Evolutionary conservation across 1,140 invertebrate genomes (phyloP).

Genomic region (Vanessa tameamea): DNA sequence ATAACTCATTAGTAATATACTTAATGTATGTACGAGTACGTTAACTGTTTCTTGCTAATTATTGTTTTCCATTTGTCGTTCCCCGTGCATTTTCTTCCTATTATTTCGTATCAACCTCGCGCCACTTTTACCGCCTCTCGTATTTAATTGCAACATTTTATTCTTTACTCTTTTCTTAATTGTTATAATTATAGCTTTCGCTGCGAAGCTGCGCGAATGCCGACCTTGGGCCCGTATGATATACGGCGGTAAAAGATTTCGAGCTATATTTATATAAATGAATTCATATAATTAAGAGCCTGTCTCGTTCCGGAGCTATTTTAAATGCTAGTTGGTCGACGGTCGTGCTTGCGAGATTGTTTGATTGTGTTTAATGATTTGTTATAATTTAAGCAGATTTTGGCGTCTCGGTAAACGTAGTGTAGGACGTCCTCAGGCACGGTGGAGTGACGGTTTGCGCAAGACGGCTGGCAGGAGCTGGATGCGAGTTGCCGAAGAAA

Average conservation of each 20-base stretch:
- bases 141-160: constrained; percentile 66
- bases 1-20: constrained; percentile 26
- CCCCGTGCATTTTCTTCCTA: constrained; percentile 38
- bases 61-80: constrained; percentile 20
- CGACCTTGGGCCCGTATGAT: constrained; percentile 21
- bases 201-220: constrained; percentile 45
- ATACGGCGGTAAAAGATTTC: constrained; percentile 9
- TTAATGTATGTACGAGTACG: constrained; percentile 13
- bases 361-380: too few species aligned
- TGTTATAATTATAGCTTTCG: constrained; percentile 66
- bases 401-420: too few species aligned
- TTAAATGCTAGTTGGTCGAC: constrained; percentile 2
- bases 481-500: too few species aligned
- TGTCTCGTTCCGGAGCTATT: constrained; percentile 9
- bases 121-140: constrained; percentile 45
- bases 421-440: too few species aligned
- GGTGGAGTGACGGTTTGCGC: too few species aligned
- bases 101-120: constrained; percentile 59
- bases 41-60: constrained; percentile 10
- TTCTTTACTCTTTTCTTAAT: constrained; percentile 60
- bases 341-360: neutral
- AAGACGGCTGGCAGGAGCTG: too few species aligned
- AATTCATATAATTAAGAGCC: constrained; percentile 9
- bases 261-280: constrained; percentile 10
- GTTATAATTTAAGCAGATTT: too few species aligned